Percentiles rank a stretch among this genome's conserved stretches.
Evolutionary conservation across 2,797 vertebrate genomes (phyloP).

Genomic region (Gambusia yucatana): DNA sequence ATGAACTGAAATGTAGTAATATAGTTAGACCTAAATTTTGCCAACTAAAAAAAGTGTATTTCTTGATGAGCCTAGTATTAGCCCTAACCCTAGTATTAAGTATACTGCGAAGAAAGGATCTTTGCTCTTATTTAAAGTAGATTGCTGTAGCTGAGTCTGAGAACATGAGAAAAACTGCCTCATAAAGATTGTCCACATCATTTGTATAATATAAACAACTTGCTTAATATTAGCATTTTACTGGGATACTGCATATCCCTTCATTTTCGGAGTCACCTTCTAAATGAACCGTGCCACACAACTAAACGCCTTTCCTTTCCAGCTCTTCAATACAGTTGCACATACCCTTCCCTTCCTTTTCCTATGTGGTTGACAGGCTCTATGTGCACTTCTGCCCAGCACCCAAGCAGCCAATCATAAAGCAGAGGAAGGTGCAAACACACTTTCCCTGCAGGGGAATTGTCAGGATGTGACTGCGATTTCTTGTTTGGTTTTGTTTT

Average conservation of each 20-base stretch:
- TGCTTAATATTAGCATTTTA: not conserved
- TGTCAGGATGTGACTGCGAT: conserved; percentile 23
- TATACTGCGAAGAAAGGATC: not conserved
- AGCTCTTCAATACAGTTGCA: conserved; percentile 23
- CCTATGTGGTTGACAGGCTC: conserved; percentile 57
- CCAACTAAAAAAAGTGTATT: not conserved
- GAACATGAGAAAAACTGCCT: not conserved
- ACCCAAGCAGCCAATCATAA: conserved; percentile 82
- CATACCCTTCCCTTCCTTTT: conserved; percentile 50
- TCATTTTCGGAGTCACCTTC: not conserved
- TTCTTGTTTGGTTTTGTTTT: not conserved
- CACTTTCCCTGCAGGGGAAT: conserved; percentile 57
- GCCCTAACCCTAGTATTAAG: not conserved
- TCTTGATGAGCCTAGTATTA: not conserved
- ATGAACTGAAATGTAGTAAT: not conserved
- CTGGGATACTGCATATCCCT: not conserved
- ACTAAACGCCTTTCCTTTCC: conserved; percentile 22
- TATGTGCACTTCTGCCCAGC: conserved; percentile 81
- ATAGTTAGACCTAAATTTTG: not conserved
- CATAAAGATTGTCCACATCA: not conserved
- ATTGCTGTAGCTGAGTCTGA: not conserved
- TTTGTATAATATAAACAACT: not conserved
- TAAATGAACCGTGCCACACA: not conserved
- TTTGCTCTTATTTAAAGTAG: not conserved
- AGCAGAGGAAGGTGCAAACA: conserved; percentile 60